Evolutionary conservation across 1,140 invertebrate species (phyloP).

Genomic region (Drosophila chauvacae): DNA sequence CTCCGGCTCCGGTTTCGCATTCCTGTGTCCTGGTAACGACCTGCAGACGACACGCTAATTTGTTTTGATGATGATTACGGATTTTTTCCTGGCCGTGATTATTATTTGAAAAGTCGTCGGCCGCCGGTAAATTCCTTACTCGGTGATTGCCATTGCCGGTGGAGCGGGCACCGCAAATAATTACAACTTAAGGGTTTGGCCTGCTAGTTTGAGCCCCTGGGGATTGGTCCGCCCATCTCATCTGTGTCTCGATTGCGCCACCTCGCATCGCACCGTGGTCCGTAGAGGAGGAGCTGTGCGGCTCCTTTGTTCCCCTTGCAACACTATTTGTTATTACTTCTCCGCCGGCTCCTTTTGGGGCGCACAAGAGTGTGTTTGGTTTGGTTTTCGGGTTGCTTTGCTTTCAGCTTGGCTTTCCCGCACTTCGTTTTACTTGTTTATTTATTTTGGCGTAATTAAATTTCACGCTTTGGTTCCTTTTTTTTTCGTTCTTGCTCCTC

Average conservation of each 20-base stretch:
- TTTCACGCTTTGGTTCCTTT: constrained; percentile 72
- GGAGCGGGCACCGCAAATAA: constrained; percentile 42
- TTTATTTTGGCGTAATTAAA: constrained; percentile 80
- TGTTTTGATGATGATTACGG: constrained; percentile 56
- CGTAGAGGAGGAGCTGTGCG: background rate
- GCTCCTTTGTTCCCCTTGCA: constrained; percentile 33
- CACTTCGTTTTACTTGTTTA: constrained; percentile 66
- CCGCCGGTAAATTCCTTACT: constrained; percentile 4
- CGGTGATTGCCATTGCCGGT: constrained; percentile 32
- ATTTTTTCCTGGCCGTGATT: constrained; percentile 38
- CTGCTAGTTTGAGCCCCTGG: constrained; percentile 32
- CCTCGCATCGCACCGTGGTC: background rate
- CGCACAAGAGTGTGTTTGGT: constrained; percentile 45
- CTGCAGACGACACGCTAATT: constrained; percentile 72
- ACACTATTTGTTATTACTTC: constrained; percentile 49
- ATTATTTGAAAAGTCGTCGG: constrained; percentile 49
- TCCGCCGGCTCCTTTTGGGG: constrained; percentile 4
- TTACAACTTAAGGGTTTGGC: constrained; percentile 59
- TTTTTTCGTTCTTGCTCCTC: background rate
- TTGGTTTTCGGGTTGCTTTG: constrained; percentile 55
- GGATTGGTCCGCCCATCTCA: constrained; percentile 26
- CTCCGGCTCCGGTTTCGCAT: background rate
- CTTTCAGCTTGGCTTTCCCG: constrained; percentile 58
- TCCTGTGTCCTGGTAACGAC: constrained; percentile 41
- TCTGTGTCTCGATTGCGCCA: constrained; percentile 37